Percentiles rank a stretch among this genome's conserved stretches.
phyloP scores from a whole-genome alignment of 2,888 invertebrate species.

The Deilephila elpenor region DNA sequence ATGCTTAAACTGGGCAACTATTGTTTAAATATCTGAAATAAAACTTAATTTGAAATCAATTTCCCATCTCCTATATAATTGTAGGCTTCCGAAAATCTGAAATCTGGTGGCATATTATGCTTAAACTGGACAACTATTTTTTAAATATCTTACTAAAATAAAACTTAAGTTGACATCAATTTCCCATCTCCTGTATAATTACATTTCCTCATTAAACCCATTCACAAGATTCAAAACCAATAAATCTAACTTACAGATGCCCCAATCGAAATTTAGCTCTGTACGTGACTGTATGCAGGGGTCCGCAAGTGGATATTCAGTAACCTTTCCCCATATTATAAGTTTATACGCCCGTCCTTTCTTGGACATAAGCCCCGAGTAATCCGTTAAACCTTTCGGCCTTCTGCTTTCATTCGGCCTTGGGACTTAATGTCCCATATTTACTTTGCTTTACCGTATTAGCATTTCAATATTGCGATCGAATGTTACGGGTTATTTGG shows the following conservation, averaged over 20 bases:
- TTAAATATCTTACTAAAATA: too few relatives aligned
- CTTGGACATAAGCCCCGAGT: conserved; percentile 46
- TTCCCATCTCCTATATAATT: too few relatives aligned
- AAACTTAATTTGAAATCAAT: too few relatives aligned
- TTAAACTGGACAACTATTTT: too few relatives aligned
- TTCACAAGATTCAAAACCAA: background rate
- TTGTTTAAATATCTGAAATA: too few relatives aligned
- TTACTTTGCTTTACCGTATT: conserved; percentile 32
- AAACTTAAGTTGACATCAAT: too few relatives aligned
- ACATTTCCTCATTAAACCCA: too few relatives aligned
- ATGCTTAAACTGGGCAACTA: too few relatives aligned
- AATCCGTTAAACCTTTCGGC: conserved; percentile 47
- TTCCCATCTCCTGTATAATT: too few relatives aligned
- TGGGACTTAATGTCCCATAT: conserved; percentile 34
- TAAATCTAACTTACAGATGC: background rate
- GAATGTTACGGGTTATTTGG: background rate
- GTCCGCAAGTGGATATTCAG: conserved; percentile 34
- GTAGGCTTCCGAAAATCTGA: too few relatives aligned
- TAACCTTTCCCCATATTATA: conserved; percentile 43
- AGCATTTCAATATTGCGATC: conserved; percentile 1
- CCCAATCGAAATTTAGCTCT: background rate
- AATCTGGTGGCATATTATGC: too few relatives aligned
- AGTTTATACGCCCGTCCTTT: conserved; percentile 44
- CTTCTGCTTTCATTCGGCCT: conserved; percentile 45
- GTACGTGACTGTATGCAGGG: background rate